Conservation (phyloP, 2,888 invertebrate genomes). For the Neoitamus cyanurus region DNA sequence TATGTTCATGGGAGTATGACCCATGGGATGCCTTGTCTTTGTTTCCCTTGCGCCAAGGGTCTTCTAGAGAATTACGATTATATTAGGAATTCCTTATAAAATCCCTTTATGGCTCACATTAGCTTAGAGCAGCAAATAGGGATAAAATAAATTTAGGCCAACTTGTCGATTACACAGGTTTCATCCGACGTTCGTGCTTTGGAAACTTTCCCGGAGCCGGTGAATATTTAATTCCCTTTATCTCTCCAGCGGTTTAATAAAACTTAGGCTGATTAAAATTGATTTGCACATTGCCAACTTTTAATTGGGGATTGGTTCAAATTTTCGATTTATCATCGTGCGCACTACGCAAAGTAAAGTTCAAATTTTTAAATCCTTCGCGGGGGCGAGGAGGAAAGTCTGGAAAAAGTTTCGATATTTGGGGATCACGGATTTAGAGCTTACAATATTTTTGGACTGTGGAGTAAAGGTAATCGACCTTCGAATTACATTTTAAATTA, state of each 20-base stretch:
- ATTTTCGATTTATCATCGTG: background rate
- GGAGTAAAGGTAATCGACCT: too few relatives aligned
- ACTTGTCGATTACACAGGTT: background rate
- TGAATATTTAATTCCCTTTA: background rate
- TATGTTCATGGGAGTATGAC: conserved; percentile 4
- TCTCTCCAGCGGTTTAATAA: background rate
- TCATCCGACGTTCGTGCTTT: background rate
- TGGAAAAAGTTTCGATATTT: too few relatives aligned
- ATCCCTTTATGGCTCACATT: conserved; percentile 1
- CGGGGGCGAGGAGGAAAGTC: too few relatives aligned
- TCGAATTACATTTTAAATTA: too few relatives aligned
- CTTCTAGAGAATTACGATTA: conserved; percentile 7
- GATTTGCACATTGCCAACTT: background rate
- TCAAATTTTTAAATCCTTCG: background rate
- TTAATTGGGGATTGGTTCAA: background rate
- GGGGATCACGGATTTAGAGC: too few relatives aligned
- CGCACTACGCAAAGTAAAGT: background rate
- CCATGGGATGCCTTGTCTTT: conserved; percentile 10
- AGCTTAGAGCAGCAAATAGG: conserved; percentile 7
- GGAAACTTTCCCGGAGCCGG: background rate
- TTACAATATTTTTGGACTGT: too few relatives aligned
- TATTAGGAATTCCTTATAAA: conserved; percentile 22
- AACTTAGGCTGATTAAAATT: background rate
- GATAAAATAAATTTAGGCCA: background rate
- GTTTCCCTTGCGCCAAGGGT: background rate